Evolutionary conservation across 2,797 vertebrate species (phyloP).

Genomic region (Arctocebus calabarensis): DNA sequence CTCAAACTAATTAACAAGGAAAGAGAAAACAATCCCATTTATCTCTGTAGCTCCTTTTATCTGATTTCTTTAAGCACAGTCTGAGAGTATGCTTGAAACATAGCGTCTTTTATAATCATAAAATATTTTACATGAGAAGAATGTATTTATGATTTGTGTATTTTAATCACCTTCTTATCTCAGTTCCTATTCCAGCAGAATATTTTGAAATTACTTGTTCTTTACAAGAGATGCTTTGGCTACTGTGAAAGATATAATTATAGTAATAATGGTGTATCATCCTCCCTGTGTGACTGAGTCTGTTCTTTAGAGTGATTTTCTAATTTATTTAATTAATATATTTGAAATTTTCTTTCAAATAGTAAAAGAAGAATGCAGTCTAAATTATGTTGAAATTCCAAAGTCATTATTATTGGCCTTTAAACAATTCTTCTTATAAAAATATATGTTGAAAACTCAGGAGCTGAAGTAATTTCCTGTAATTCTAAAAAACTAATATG

Average conservation of each 20-base stretch:
- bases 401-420: neutral
- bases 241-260: neutral
- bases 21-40: too few relatives aligned
- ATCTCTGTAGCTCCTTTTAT: neutral
- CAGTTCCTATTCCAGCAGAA: neutral
- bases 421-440: neutral
- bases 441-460: neutral
- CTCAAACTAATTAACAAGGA: too few relatives aligned
- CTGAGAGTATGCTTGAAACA: neutral
- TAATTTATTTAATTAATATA: neutral
- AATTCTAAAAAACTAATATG: neutral
- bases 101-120: neutral
- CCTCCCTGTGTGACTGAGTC: neutral
- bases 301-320: neutral
- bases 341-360: neutral
- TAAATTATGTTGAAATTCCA: neutral
- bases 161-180: neutral
- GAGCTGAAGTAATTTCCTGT: neutral
- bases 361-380: neutral
- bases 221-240: neutral
- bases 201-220: neutral
- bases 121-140: neutral
- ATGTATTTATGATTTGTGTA: neutral
- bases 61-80: neutral
- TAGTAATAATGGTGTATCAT: neutral